Base-by-base conservation (phyloP, 2,888 invertebrate genomes). In the Cheilosia impressa region DNA sequence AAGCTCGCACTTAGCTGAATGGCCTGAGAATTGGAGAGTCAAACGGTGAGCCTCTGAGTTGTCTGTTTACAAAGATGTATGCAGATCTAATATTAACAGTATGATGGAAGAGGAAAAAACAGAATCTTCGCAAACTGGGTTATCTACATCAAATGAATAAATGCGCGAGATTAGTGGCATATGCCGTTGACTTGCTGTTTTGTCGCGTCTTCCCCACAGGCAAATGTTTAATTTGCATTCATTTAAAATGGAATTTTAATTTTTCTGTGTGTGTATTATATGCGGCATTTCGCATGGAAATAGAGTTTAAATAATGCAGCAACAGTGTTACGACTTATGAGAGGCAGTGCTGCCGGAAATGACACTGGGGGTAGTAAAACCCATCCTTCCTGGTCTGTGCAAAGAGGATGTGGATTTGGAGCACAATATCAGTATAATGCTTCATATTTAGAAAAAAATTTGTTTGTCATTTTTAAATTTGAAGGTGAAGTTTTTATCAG, bases 41-140 rank as follows among this genome's bases (percentile, higher is more conserved):
- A 58, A 82, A 82, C 82, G 78, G 82, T 58, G 55, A 50, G 53
- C 55, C 31, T 34, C 5, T 9, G 43, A 15, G 63, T 22, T 38
- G 43, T 63, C 55, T 58, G 50, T 50, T 71, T 69, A 38, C 22
- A 9, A 7, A 53, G 65, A 66, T 71, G 58, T 82, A 78, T 82
- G 77, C 53, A 78, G 77, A 82, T 82, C 66, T 72, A 77, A 72
- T 60, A 41, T 50, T 68, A 72, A 82, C 71, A 57, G n/a, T 58
- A 55, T 55, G 45, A 38, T 38, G 38, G 38, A 13, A 38, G 66
- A 50, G 34, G 47, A 62, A 31, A 60, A 57, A 82, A 82, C 58
- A 82, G 45, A 66, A 65, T 66, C 52, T 38, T 31, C 31, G 41
- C 71, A 50, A 82, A 82, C 60, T 82, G 78, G 82, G 82, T 82